phyloP scores from a whole-genome alignment of 2,888 invertebrate species.

The Smittia sp. region DNA sequence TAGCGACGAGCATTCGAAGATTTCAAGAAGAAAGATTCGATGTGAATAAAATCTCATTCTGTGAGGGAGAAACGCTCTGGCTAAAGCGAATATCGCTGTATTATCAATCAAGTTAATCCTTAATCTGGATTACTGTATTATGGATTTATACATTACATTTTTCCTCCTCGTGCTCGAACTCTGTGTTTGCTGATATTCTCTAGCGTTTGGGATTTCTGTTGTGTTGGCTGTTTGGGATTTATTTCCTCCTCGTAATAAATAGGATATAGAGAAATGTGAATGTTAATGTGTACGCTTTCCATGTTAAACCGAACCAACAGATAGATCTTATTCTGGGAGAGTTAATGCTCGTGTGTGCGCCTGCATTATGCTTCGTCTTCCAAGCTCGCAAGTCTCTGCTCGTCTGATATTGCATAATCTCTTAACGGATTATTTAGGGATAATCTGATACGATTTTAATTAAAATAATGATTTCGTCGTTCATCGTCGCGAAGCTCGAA shows the following conservation, averaged over 20 bases:
- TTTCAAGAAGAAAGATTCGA: conserved; percentile 3
- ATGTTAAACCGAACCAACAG: conserved; percentile 15
- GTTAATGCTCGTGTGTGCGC: conserved; percentile 27
- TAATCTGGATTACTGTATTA: conserved; percentile 42
- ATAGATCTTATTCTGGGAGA: conserved; percentile 33
- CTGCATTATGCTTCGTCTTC: not conserved
- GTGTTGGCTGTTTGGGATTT: conserved; percentile 29
- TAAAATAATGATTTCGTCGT: conserved; percentile 40
- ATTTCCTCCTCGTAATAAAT: conserved; percentile 39
- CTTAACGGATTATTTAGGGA: conserved; percentile 40
- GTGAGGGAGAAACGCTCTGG: not conserved
- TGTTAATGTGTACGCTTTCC: conserved; percentile 34
- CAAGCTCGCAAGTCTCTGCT: not conserved
- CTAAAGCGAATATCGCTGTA: conserved; percentile 41
- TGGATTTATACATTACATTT: conserved; percentile 41
- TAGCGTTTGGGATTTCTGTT: not conserved
- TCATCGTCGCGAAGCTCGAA: not conserved
- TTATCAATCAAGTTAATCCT: conserved; percentile 42
- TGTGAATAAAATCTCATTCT: conserved; percentile 15
- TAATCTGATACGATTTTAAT: conserved; percentile 42
- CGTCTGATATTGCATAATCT: conserved; percentile 29
- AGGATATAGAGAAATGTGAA: conserved; percentile 39
- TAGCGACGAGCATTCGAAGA: conserved; percentile 3
- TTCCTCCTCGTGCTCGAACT: conserved; percentile 1
- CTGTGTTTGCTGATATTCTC: conserved; percentile 11